phyloP scores from a whole-genome alignment of 30 jellyfish, hydroid and myxozoan genomes.

The Mastigias papua region DNA sequence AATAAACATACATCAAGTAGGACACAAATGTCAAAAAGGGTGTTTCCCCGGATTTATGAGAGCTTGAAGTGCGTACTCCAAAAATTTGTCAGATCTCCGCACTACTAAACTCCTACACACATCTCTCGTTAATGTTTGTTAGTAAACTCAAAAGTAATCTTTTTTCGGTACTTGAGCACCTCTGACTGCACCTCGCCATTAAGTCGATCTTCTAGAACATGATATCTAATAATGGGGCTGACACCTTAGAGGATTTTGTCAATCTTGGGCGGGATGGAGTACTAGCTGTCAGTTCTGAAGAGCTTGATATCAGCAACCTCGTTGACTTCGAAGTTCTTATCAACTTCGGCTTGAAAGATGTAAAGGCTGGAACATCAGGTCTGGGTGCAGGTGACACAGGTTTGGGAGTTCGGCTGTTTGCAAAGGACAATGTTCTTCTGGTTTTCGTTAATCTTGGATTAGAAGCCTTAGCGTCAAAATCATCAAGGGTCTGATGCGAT shows the following conservation, averaged over 20 bases:
- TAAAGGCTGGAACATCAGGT: constrained; percentile 14
- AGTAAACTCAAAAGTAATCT: too few relatives aligned
- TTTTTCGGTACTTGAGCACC: too few relatives aligned
- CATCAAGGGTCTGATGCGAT: constrained; percentile 24
- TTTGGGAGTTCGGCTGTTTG: constrained; percentile 2
- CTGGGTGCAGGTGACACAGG: constrained; percentile 4
- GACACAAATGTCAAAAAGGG: too few relatives aligned
- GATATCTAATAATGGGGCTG: constrained; percentile 45
- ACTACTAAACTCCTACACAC: too few relatives aligned
- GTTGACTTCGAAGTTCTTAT: constrained; percentile 31
- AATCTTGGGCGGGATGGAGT: constrained; percentile 37
- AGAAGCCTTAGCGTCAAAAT: not conserved
- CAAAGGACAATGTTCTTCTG: constrained; percentile 3
- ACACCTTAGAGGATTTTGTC: constrained; percentile 46
- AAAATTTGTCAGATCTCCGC: too few relatives aligned
- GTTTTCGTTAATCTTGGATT: constrained; percentile 38
- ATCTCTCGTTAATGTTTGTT: too few relatives aligned
- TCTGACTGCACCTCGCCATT: too few relatives aligned
- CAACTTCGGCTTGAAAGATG: constrained; percentile 37
- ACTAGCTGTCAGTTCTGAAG: constrained; percentile 10
- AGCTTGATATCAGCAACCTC: not conserved
- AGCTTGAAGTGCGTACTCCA: too few relatives aligned
- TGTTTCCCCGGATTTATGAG: too few relatives aligned
- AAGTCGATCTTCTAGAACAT: too few relatives aligned
- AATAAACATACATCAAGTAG: too few relatives aligned